Evolutionary conservation across 2,797 vertebrate species (phyloP), one percentile per base, ranked within the genome.

Genomic region (Hyperoplus immaculatus): DNA sequence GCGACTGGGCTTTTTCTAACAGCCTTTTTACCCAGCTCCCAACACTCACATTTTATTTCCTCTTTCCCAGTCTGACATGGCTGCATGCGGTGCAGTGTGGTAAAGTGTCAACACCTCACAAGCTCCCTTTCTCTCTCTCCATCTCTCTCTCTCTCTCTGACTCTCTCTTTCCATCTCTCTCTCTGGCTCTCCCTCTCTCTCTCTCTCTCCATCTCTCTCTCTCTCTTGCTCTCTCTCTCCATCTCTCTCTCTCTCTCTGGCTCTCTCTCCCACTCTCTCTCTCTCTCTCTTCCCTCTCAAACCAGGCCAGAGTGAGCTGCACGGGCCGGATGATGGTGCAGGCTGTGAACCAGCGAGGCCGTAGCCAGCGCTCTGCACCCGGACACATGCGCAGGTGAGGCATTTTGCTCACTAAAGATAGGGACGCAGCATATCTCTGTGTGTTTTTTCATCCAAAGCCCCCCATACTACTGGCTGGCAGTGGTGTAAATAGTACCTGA

Each of bases 291-390:
- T 29, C 29, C 29, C 29, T 29, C 29, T 29, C 29, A 29, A 29
- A 29, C 29, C 93, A 99, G 98, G 98, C 98, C 77, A 95, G 97
- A 73, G 80, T 96, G 82, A 99, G 98, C 88, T 99, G 98, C 86
- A 99, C 98, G 0, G 97, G 98, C 81, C 95, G 98, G 92, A 96
- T 99, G 92, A 99, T 99, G 98, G 98, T 99, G 6, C 98, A 99
- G 91, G 98, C 98, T 18, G 97, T 99, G 82, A 98, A 98, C 96
- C 98, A 98, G 81, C 95, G 98, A 87, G 98, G 98, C 43, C 96
- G 98, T 36, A 98, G 97, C 88, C 95, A 96, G 6, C 96, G 97
- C 75, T 95, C 97, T 12, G 87, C 97, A 53, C 96, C 97, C 4
- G 96, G 95, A 87, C 98, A 98, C 74, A 93, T 95, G 82, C 97